Evolutionary conservation across 2,113 vertebrate species (phyloP), one percentile per base, ranked within the genome.

Genomic region (Zapus hudsonius): DNA sequence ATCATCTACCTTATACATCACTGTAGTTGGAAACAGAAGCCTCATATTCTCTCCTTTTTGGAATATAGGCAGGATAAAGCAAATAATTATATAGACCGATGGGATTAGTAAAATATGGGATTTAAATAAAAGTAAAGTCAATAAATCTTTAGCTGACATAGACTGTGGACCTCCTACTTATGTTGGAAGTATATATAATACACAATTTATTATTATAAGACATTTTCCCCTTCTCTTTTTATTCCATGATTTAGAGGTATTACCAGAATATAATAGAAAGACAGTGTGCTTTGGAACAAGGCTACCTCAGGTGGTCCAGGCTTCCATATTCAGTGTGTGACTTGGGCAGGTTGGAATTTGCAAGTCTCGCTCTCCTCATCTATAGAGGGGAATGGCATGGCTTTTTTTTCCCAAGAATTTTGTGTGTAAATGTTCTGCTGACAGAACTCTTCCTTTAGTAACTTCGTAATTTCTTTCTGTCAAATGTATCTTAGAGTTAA

Each of bases 401-500:
- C 59, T 67, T 33, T 10, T 3, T 22, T 72, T 90, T 75, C 38
- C 87, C 2, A 61, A 7, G 38, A 74, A 64, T 25, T 64, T 84
- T 47, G 6, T 55, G 5, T 76, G n/a, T 63, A 76, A 84, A 81
- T 15, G 2, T 17, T 64, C 85, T 52, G 27, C 16, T 27, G 61
- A 82, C 55, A 69, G 8, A 87, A 11, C 78, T 75, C 72, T 80
- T 64, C 13, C 81, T 87, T 92, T 40, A 42, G 20, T 89, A 61
- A 70, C 23, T 73, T 75, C 83, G 61, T 80, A 70, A 33, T 31
- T 88, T 74, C 1, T 7, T 92, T 52, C 84, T 66, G 42, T 85
- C n/a, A 72, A 82, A 92, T 80, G 91, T 75, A 86, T 80, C 38
- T 84, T 89, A 16, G n/a, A 70, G 27, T 61, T 19, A 36, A 85